Conservation (phyloP, 1,140 invertebrate genomes). For the Chironomus tepperi region DNA sequence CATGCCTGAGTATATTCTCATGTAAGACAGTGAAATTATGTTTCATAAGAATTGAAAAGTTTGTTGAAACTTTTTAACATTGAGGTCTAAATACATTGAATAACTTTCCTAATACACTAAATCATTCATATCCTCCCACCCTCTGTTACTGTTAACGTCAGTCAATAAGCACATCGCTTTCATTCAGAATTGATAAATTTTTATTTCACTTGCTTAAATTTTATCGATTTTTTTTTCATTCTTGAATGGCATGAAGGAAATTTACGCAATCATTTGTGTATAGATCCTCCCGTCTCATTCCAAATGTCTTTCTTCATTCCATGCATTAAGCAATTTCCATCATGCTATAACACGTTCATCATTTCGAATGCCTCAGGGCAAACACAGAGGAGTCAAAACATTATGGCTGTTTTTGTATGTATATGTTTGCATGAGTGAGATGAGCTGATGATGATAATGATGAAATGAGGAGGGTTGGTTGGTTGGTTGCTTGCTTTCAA, state of each 20-base stretch:
- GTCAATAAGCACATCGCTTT: too few relatives aligned
- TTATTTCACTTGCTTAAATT: too few relatives aligned
- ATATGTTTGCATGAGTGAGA: not conserved
- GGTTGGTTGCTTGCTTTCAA: too few relatives aligned
- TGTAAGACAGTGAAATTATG: too few relatives aligned
- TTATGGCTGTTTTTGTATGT: not conserved
- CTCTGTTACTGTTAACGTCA: too few relatives aligned
- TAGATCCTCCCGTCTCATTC: not conserved
- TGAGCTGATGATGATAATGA: slow-evolving; percentile 8
- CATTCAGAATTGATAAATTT: too few relatives aligned
- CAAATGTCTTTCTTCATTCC: not conserved
- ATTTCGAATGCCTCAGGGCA: not conserved
- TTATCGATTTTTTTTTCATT: not conserved
- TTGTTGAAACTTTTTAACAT: too few relatives aligned
- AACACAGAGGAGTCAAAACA: not conserved
- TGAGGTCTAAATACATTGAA: too few relatives aligned
- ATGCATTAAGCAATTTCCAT: slow-evolving; percentile 11
- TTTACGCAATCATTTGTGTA: not conserved
- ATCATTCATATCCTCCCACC: too few relatives aligned
- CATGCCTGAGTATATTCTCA: too few relatives aligned
- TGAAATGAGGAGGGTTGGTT: not conserved
- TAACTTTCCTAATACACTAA: too few relatives aligned
- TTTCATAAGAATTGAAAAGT: too few relatives aligned
- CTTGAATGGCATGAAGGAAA: not conserved
- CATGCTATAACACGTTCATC: slow-evolving; percentile 12